These are phyloP conservation scores for Aelia acuminata DNA, from an alignment of 2,888 invertebrate species.

Conservation along the genomic window DNA sequence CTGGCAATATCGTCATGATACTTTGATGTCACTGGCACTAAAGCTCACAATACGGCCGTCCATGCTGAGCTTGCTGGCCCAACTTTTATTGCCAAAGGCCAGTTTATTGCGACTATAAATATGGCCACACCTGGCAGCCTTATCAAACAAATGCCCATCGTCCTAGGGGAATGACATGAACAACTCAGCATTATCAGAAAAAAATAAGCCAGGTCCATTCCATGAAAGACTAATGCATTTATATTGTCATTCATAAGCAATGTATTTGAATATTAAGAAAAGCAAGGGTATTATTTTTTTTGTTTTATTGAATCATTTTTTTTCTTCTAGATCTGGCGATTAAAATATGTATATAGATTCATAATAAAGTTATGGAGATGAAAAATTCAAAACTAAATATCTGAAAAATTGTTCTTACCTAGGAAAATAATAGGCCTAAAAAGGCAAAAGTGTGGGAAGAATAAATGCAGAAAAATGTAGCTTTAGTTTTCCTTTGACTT, in stretches of 20 bases:
- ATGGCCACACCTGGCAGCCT: constrained; percentile 19
- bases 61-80: constrained; percentile 32
- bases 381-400: too few species aligned
- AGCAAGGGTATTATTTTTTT: too few species aligned
- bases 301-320: too few species aligned
- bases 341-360: too few species aligned
- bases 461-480: too few species aligned
- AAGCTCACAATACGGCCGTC: neutral
- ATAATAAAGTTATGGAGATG: too few species aligned
- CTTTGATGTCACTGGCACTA: neutral
- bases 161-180: neutral
- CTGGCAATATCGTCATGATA: neutral
- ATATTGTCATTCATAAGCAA: neutral
- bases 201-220: neutral
- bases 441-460: too few species aligned
- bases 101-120: constrained; percentile 46
- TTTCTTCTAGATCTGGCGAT: too few species aligned
- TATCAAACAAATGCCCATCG: constrained; percentile 14
- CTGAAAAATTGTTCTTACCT: too few species aligned
- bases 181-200: neutral
- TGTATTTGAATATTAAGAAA: neutral
- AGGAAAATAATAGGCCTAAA: too few species aligned
- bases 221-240: neutral
- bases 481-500: too few species aligned
- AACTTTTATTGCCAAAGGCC: constrained; percentile 38